phyloP scores from a whole-genome alignment of 1,140 invertebrate genomes.

The Cherax destructor region DNA sequence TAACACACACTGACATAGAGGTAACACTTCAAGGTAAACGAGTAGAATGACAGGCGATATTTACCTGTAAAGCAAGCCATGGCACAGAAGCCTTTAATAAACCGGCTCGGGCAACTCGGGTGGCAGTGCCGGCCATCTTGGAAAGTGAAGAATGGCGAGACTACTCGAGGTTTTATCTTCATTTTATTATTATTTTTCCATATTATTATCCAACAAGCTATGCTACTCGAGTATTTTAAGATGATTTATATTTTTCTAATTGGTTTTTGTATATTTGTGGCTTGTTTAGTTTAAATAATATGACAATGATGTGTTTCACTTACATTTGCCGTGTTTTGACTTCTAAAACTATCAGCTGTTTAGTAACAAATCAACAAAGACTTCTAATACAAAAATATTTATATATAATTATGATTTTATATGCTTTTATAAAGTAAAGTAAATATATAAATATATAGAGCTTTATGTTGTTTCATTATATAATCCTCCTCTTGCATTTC shows the following conservation, averaged over 20 bases:
- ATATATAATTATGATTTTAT: background rate
- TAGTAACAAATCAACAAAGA: background rate
- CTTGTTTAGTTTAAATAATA: too few relatives aligned
- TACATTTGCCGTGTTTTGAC: slow-evolving; percentile 33
- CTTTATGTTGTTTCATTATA: background rate
- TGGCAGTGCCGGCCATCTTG: slow-evolving; percentile 47
- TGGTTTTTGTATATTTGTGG: too few relatives aligned
- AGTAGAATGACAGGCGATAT: background rate
- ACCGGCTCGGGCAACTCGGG: slow-evolving; percentile 20
- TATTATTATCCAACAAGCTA: too few relatives aligned
- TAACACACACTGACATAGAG: background rate
- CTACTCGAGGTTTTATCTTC: background rate
- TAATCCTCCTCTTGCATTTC: background rate
- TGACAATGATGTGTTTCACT: too few relatives aligned
- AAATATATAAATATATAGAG: background rate
- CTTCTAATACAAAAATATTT: background rate
- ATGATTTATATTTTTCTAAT: too few relatives aligned
- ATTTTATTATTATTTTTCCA: too few relatives aligned
- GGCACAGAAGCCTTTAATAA: slow-evolving; percentile 12
- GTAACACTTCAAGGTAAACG: background rate
- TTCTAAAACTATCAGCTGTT: slow-evolving; percentile 55
- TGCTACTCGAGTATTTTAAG: too few relatives aligned
- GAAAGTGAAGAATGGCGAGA: slow-evolving; percentile 6
- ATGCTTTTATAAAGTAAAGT: background rate
- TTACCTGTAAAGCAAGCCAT: background rate